Percentiles rank a stretch among this genome's conserved stretches.
Evolutionary conservation across 2,797 vertebrate genomes (phyloP).

Genomic region (Scleropages formosus): DNA sequence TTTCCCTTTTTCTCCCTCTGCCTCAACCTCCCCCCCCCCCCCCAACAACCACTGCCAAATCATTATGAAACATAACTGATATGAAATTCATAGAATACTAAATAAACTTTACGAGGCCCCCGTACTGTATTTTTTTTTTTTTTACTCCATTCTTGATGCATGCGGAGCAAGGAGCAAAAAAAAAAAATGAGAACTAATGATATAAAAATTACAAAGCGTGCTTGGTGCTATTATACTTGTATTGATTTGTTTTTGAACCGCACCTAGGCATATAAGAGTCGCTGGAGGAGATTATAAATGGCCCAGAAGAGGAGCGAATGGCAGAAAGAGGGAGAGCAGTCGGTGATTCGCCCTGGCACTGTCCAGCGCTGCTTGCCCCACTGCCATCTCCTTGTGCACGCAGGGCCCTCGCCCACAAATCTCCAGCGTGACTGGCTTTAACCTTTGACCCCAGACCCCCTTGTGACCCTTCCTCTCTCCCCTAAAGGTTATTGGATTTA

Average conservation of each 20-base stretch:
- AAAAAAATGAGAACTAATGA: constrained; percentile 90
- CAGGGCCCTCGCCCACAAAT: not conserved
- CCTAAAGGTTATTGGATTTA: constrained; percentile 31
- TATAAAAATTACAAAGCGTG: constrained; percentile 98
- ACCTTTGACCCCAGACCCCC: constrained; percentile 39
- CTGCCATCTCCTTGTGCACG: not conserved
- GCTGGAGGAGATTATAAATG: constrained; percentile 68
- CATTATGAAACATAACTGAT: constrained; percentile 98
- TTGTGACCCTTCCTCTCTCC: constrained; percentile 27
- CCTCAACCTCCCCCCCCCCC: constrained; percentile 68
- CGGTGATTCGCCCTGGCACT: constrained; percentile 4
- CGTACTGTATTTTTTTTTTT: constrained; percentile 58
- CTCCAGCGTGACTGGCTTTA: constrained; percentile 19
- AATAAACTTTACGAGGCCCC: constrained; percentile 93
- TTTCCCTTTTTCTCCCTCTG: constrained; percentile 74
- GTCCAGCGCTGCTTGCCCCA: not conserved
- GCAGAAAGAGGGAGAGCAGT: constrained; percentile 1
- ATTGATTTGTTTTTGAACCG: constrained; percentile 98
- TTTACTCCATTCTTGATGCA: constrained; percentile 75
- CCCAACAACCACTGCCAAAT: constrained; percentile 75
- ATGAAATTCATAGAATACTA: constrained; percentile 99
- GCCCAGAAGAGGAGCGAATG: constrained; percentile 28
- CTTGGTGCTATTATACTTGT: constrained; percentile 91
- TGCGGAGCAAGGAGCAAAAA: constrained; percentile 68
- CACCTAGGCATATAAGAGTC: constrained; percentile 81